A percentile compares a stretch with the other conserved stretches of the same genome.
These are phyloP conservation scores for Semnornis frantzii DNA, from an alignment of 2,113 vertebrate species.

Conservation along the genomic window DNA sequence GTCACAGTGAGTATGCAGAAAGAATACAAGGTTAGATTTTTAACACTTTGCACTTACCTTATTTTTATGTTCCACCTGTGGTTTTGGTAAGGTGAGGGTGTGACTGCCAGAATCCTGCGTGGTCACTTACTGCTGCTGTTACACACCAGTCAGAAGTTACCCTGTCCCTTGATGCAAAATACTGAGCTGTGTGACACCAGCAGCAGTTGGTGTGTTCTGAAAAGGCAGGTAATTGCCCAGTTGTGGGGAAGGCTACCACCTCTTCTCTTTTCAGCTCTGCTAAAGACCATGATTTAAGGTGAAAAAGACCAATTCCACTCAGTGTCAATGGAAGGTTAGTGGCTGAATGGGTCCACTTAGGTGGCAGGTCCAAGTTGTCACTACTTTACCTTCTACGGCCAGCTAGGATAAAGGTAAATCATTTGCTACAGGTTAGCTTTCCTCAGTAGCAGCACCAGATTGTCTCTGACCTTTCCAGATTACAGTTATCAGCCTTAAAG, in stretches of 20 bases:
- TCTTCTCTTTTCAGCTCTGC: not conserved
- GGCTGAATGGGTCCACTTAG: not conserved
- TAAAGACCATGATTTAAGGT: not conserved
- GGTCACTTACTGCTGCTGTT: not conserved
- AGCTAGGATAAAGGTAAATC: not conserved
- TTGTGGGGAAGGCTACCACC: not conserved
- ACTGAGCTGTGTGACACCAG: not conserved
- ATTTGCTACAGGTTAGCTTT: not conserved
- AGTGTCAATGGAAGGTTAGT: fast-evolving
- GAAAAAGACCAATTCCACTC: not conserved
- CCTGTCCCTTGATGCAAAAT: fast-evolving
- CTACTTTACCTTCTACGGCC: not conserved
- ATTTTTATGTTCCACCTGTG: not conserved
- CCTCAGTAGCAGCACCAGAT: not conserved
- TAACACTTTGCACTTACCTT: not conserved
- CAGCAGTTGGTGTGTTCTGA: not conserved
- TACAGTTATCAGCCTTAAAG: not conserved
- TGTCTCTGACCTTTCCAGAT: not conserved
- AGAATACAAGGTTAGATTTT: not conserved
- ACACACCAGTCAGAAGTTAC: fast-evolving
- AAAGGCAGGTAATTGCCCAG: not conserved
- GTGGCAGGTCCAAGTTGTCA: not conserved
- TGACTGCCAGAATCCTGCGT: not conserved
- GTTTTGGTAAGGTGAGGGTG: not conserved
- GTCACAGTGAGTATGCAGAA: not conserved